These are phyloP conservation scores for Pogonomyrmex barbatus DNA, from an alignment of 1,140 invertebrate species.

Conservation along the genomic window DNA sequence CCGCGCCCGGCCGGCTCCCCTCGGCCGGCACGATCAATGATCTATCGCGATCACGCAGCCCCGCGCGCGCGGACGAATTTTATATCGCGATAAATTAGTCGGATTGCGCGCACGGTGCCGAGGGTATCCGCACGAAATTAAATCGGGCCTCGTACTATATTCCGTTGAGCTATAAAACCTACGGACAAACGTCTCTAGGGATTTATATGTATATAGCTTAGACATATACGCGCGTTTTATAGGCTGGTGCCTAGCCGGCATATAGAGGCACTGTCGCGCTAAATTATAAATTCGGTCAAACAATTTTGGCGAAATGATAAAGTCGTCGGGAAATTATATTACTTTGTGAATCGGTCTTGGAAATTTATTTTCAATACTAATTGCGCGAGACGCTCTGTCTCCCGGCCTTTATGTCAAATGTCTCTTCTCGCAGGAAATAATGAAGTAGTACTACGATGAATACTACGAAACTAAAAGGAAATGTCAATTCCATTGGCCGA, in stretches of 20 bases:
- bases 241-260: not conserved
- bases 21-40: conserved; percentile 46
- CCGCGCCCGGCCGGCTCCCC: conserved; percentile 15
- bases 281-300: conserved; percentile 53
- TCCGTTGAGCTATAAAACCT: conserved; percentile 46
- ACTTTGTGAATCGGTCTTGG: not conserved
- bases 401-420: not conserved
- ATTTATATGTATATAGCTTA: conserved; percentile 8
- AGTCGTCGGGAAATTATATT: conserved; percentile 27
- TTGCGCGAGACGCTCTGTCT: not conserved
- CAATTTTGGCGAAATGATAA: conserved; percentile 29
- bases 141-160: conserved; percentile 40
- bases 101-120: conserved; percentile 35
- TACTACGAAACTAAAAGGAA: not conserved
- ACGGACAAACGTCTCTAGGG: conserved; percentile 20
- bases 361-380: conserved; percentile 16
- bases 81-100: conserved; percentile 63
- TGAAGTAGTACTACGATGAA: not conserved
- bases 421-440: not conserved
- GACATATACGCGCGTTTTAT: conserved; percentile 4
- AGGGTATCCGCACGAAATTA: conserved; percentile 51
- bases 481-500: not conserved
- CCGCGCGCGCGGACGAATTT: conserved; percentile 42
- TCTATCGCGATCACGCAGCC: conserved; percentile 55
- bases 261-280: not conserved